Evolutionary conservation across 2,797 vertebrate genomes (phyloP).

Genomic region (Serranus cabrilla): DNA sequence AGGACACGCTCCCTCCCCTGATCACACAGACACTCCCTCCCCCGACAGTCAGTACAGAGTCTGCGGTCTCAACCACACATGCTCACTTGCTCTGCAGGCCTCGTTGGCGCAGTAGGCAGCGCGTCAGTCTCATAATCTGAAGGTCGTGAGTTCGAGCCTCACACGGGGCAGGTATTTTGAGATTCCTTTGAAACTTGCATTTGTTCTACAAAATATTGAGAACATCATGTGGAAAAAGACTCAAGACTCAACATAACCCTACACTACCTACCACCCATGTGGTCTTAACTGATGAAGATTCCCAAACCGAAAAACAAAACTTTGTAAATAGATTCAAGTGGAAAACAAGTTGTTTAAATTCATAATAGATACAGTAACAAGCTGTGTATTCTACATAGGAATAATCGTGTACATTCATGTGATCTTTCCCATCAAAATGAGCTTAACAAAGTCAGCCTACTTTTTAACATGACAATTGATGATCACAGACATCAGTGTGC

Average conservation of each 20-base stretch:
- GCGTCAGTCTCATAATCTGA: slow-evolving; percentile 76
- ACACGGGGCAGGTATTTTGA: slow-evolving; percentile 63
- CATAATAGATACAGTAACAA: background rate
- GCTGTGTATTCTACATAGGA: background rate
- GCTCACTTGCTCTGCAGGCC: rapidly evolving
- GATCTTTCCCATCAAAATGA: slow-evolving; percentile 5
- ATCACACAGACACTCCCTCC: background rate
- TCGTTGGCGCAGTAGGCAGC: slow-evolving; percentile 74
- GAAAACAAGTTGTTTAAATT: background rate
- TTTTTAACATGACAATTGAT: background rate
- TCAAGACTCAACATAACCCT: background rate
- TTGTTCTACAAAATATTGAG: rapidly evolving
- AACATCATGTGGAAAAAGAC: background rate
- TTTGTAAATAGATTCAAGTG: background rate
- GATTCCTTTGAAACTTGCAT: background rate
- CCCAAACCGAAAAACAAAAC: background rate
- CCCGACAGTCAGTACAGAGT: background rate
- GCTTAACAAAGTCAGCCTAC: background rate
- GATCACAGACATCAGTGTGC: background rate
- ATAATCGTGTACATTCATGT: background rate
- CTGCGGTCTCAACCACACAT: background rate
- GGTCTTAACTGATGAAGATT: background rate
- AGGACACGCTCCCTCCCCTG: slow-evolving; percentile 1
- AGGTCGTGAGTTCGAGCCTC: slow-evolving; percentile 76
- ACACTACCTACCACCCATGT: background rate